These are phyloP conservation scores for Ochlodes sylvanus DNA, from an alignment of 2,888 invertebrate species.

Conservation along the genomic window DNA sequence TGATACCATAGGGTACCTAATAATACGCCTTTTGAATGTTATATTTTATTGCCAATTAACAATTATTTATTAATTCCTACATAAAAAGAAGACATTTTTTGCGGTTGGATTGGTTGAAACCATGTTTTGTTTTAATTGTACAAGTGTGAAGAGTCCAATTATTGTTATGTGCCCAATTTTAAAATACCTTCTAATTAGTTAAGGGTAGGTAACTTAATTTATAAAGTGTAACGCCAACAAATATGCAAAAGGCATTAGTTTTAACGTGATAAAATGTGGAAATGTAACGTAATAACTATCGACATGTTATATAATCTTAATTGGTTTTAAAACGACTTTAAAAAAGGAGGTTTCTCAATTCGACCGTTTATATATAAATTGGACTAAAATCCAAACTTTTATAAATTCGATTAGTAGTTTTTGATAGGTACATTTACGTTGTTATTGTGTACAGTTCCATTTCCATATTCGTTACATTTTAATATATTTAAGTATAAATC, in stretches of 20 bases:
- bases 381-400: too few relatives aligned
- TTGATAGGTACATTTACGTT: too few relatives aligned
- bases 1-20: not conserved
- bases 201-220: conserved; percentile 13
- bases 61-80: not conserved
- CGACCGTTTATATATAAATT: too few relatives aligned
- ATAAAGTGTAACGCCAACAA: conserved; percentile 10
- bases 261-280: conserved; percentile 19
- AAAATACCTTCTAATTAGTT: conserved; percentile 15
- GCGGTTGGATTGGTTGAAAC: not conserved
- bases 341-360: too few relatives aligned
- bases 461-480: conserved; percentile 18
- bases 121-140: not conserved
- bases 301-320: too few relatives aligned
- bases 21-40: not conserved
- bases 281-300: too few relatives aligned
- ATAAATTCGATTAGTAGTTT: too few relatives aligned
- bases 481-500: conserved; percentile 20
- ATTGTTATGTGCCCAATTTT: conserved; percentile 5
- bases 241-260: conserved; percentile 12
- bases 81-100: not conserved
- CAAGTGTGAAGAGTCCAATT: not conserved
- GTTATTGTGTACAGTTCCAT: not conserved
- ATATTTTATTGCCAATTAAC: not conserved
- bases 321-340: too few relatives aligned